Base-by-base conservation (phyloP, 2,113 vertebrate species). In the Noctilio leporinus region DNA sequence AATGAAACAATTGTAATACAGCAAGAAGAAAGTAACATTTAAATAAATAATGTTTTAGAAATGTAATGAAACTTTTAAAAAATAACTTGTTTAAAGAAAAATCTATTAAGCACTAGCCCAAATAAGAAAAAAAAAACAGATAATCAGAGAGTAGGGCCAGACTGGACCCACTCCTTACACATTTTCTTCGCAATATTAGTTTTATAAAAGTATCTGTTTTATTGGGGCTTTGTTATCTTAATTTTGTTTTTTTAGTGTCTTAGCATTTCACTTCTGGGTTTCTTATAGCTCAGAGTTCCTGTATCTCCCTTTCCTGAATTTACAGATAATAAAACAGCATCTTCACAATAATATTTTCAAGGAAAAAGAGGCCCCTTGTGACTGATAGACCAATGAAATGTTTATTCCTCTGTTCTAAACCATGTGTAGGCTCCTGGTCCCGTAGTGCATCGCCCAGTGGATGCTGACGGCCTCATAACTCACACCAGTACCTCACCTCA, bases 401-500 rank as follows among this genome's bases (percentile, higher is more conserved):
- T 43, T 12, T 72, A 80, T 40, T 47, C 47, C 40, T 93, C 15
- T 94, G 3, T 94, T 72, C 30, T 89, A 20, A 80, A 16, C 80
- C 10, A 8, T 30, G 59, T 78, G 1, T 75, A 99, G 99, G 98
- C 98, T 19, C 97, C 99, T 28, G 99, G 97, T 91, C 98, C 99
- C 43, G 98, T 98, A 73, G 98, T 99, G 76, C 99, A 99, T 97
- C 99, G 99, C 45, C 97, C 98, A 30, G 98, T 98, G 95, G 99
- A 99, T 95, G 98, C 98, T 0, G 99, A 99, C 59, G 98, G 98
- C 59, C 98, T 99, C 45, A 97, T 99, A 64, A 98, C 98, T 98
- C 98, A 99, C 97, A 96, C 98, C 45, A 99, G 99, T 98, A 99
- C 99, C 96, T 99, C 99, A 93, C 99, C 99, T 67, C 99, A 99